Evolutionary conservation across 2,888 invertebrate genomes (phyloP), one percentile per base, ranked within the genome.

Genomic region (Amorpha juglandis): DNA sequence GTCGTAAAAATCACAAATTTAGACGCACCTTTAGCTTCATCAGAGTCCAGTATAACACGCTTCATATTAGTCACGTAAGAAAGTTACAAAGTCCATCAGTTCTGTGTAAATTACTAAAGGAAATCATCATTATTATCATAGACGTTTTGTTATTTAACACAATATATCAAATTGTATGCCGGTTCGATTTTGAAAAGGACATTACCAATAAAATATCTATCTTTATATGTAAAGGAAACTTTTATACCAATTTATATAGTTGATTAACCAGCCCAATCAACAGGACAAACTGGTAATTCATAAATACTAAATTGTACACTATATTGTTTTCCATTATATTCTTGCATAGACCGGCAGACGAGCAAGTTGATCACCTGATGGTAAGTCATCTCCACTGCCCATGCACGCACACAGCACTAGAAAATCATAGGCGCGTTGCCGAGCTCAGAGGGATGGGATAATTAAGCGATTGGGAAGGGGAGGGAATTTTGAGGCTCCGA

Each of bases 31-130:
- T 71, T 63, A 66, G 70, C 67, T 66, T 69, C 51, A 71, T 83
- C 86, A 66, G 70, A 67, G 64, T 81, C 82, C 84, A 12, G 11
- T 58, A 14, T 42, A 58, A 42, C 58, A 42, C 19, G 42, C 38
- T 58, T 12, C 12, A 35, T 11, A 11, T 58, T 21, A 16, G 16
- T 42, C 19, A 4, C 38, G 38, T 38, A 42, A 35, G 19, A 55
- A 55, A 19, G 1, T n/a, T 42, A 19, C 42, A 12, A 42, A 16
- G 27, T 55, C 38, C 38, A n/a, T 55, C 3, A 14, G 11, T 19
- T 38, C 6, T 50, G 9, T 4, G 6, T 42, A 19, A 12, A 58
- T 58, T 42, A 58, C 38, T 38, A 58, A 58, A 58, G 58, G 38
- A 58, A 58, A 58, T 58, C 58, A 58, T 58, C 42, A 58, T 35